A percentile compares a stretch with the other conserved stretches of the same genome.
phyloP scores from a whole-genome alignment of 2,113 vertebrate genomes.

The Platysteira castanea region DNA sequence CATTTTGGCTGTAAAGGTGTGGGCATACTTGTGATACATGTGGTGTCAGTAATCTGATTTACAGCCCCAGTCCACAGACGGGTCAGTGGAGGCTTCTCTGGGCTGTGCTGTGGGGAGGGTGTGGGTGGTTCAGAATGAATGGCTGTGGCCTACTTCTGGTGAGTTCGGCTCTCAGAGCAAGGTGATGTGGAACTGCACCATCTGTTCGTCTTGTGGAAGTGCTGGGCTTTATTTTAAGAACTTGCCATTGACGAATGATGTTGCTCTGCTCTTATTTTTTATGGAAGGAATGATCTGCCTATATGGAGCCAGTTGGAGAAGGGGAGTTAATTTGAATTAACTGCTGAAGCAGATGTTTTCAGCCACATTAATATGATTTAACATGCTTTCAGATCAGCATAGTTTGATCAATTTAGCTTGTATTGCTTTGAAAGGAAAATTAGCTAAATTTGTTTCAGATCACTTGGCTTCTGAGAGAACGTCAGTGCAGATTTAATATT shows the following conservation, averaged over 20 bases:
- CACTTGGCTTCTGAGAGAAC: background rate
- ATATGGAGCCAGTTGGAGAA: background rate
- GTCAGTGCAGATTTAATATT: background rate
- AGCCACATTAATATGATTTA: background rate
- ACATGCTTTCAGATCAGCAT: background rate
- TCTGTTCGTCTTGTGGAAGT: constrained; percentile 24
- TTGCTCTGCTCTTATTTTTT: background rate
- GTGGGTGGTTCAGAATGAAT: constrained; percentile 42
- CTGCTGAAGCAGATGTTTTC: constrained; percentile 23
- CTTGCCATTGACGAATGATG: background rate
- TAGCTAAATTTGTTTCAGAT: background rate
- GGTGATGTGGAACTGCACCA: constrained; percentile 38
- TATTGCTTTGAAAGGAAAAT: background rate
- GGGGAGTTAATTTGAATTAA: background rate
- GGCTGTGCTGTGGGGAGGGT: background rate
- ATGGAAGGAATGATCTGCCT: background rate
- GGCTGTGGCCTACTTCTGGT: constrained; percentile 43
- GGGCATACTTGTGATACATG: background rate
- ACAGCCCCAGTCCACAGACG: background rate
- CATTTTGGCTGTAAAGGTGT: background rate
- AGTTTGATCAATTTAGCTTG: background rate
- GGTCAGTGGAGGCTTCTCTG: background rate
- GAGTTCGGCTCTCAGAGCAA: background rate
- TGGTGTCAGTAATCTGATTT: background rate
- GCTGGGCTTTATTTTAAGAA: constrained; percentile 46